A percentile compares a stretch with the other conserved stretches of the same genome.
phyloP scores from a whole-genome alignment of 1,140 invertebrate genomes.

The Caenorhabditis tropicalis region DNA sequence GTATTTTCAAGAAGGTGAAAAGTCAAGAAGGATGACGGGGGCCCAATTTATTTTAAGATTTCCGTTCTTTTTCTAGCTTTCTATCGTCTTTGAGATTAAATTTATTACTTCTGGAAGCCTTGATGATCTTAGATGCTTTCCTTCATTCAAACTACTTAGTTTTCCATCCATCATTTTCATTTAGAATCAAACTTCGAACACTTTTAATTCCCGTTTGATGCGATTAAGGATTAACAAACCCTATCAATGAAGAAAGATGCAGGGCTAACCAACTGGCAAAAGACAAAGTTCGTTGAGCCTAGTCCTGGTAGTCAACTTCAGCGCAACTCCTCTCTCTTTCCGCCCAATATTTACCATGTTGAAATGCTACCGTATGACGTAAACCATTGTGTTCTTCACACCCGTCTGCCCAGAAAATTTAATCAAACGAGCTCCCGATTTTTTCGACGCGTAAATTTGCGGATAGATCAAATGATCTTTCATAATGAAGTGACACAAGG shows the following conservation, averaged over 20 bases:
- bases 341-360: constrained; percentile 35
- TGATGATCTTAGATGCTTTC: background rate
- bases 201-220: background rate
- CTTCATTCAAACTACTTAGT: background rate
- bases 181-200: background rate
- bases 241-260: background rate
- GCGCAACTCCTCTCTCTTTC: background rate
- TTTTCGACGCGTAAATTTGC: background rate
- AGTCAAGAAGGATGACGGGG: background rate
- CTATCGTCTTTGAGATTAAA: background rate
- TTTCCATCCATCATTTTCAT: background rate
- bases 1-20: constrained; percentile 5
- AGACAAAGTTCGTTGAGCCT: background rate
- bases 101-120: background rate
- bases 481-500: background rate
- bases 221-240: constrained; percentile 36
- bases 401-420: constrained; percentile 22
- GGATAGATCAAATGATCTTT: background rate
- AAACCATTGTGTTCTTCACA: constrained; percentile 40
- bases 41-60: background rate
- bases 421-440: constrained; percentile 27
- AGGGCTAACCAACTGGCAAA: background rate
- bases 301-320: constrained; percentile 17
- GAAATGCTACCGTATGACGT: constrained; percentile 43
- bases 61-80: background rate